Conservation (phyloP, 1,140 invertebrate species). For the Heliconius eleuchia region DNA sequence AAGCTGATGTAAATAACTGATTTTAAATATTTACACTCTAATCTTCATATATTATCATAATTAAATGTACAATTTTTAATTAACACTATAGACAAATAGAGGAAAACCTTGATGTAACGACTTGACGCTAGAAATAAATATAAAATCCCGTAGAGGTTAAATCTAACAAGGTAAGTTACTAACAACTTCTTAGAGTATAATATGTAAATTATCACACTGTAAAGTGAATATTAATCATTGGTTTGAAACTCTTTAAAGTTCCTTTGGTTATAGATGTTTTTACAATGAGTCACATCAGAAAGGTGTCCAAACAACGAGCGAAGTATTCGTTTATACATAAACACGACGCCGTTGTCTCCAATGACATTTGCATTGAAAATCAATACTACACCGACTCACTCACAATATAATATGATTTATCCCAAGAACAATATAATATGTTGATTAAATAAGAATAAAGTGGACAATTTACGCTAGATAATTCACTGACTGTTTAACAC, state of each 20-base stretch:
- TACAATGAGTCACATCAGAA: slow-evolving; percentile 36
- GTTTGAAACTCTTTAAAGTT: neutral
- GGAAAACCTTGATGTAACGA: slow-evolving; percentile 13
- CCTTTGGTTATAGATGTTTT: slow-evolving; percentile 9
- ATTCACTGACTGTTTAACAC: neutral
- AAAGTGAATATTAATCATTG: neutral
- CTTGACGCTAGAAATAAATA: neutral
- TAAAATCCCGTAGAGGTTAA: slow-evolving; percentile 14
- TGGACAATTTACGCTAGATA: neutral
- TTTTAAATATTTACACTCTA: neutral
- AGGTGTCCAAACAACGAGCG: slow-evolving; percentile 36
- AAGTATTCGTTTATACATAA: slow-evolving; percentile 38
- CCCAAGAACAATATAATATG: neutral
- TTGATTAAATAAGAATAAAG: neutral
- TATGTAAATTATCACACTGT: neutral
- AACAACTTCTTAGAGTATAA: neutral
- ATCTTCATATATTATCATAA: neutral
- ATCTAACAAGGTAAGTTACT: slow-evolving; percentile 1
- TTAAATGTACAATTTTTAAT: neutral
- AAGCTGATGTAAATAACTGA: neutral
- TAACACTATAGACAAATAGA: neutral
- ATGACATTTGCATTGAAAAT: slow-evolving; percentile 46
- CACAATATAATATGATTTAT: neutral
- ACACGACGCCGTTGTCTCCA: slow-evolving; percentile 41
- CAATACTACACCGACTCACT: slow-evolving; percentile 31